Percentiles rank a stretch among this genome's conserved stretches.
These are phyloP conservation scores for Dasypogon diadema DNA, from an alignment of 2,888 invertebrate species.

Conservation along the genomic window DNA sequence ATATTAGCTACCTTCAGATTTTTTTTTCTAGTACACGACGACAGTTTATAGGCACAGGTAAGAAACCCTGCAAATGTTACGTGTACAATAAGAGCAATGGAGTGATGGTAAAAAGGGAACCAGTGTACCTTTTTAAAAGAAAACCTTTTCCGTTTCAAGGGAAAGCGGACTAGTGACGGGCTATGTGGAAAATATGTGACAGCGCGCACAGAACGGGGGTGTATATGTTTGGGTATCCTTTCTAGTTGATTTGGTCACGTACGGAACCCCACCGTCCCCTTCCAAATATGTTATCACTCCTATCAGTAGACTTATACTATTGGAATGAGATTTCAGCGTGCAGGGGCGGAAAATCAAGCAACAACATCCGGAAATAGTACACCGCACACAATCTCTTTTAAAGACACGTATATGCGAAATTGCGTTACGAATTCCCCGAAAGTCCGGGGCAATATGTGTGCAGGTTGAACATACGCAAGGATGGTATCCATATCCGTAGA, in stretches of 20 bases:
- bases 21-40: too few relatives aligned
- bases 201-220: constrained; percentile 19
- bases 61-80: not conserved
- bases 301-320: constrained; percentile 39
- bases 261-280: constrained; percentile 43
- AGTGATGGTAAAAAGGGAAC: constrained; percentile 37
- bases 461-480: constrained; percentile 15
- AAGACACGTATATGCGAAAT: constrained; percentile 50
- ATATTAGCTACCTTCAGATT: not conserved
- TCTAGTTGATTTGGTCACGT: constrained; percentile 56
- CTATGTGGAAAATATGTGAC: constrained; percentile 48
- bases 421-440: constrained; percentile 38
- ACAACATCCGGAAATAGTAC: constrained; percentile 43
- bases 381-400: constrained; percentile 45
- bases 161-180: constrained; percentile 31
- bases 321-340: constrained; percentile 44
- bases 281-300: constrained; percentile 34
- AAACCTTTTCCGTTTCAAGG: constrained; percentile 27
- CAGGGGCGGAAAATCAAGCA: constrained; percentile 26
- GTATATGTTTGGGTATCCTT: constrained; percentile 51
- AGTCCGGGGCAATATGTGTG: constrained; percentile 22
- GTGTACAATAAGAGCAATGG: not conserved
- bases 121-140: constrained; percentile 47
- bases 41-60: constrained; percentile 13
- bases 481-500: constrained; percentile 39